Evolutionary conservation across 2,797 vertebrate genomes (phyloP).

Genomic region (Periparus ater): DNA sequence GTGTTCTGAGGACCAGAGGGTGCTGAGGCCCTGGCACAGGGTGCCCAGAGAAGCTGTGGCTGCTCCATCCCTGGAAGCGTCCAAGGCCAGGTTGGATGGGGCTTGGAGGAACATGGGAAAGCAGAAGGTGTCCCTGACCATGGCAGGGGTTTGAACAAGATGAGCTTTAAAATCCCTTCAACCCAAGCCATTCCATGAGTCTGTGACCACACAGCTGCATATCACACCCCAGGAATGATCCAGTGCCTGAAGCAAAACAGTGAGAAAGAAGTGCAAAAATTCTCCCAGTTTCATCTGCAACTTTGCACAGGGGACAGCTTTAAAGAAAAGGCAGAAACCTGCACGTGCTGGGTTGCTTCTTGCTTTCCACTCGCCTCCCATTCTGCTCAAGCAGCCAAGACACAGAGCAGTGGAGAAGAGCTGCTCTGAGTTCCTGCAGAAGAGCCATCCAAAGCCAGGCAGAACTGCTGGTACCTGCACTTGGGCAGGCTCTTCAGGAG

Average conservation of each 20-base stretch:
- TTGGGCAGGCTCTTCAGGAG: background rate
- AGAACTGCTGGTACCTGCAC: background rate
- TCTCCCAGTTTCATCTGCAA: background rate
- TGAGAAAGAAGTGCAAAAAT: background rate
- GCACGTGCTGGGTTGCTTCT: background rate
- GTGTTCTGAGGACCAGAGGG: background rate
- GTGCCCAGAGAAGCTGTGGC: background rate
- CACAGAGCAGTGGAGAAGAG: background rate
- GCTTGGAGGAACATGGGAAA: background rate
- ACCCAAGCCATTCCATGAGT: background rate
- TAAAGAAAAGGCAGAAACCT: background rate
- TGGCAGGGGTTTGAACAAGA: background rate
- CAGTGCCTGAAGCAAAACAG: background rate
- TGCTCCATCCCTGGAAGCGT: background rate
- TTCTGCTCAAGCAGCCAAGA: background rate
- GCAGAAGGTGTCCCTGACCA: background rate
- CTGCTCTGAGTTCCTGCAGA: background rate
- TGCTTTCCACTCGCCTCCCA: background rate
- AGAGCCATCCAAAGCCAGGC: background rate
- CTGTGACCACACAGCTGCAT: fast-evolving
- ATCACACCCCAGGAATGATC: background rate
- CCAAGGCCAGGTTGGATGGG: fast-evolving
- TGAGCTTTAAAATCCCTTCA: background rate
- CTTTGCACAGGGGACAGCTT: background rate
- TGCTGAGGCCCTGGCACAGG: fast-evolving